A percentile compares a stretch with the other conserved stretches of the same genome.
These are phyloP conservation scores for Colletes collaris DNA, from an alignment of 2,888 invertebrate species.

Conservation along the genomic window DNA sequence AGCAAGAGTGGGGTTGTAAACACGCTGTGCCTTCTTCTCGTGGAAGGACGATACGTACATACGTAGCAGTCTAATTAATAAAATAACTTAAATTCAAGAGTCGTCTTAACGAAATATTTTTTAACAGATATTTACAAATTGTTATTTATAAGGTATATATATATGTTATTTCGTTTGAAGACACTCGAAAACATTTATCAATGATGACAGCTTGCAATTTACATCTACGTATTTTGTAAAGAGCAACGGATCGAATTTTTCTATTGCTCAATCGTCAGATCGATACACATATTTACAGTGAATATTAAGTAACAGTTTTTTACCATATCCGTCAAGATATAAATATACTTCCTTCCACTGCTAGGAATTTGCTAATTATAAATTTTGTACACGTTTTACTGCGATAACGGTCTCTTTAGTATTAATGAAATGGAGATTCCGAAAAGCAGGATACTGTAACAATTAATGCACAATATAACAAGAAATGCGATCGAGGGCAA, in stretches of 20 bases:
- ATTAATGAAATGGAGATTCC: constrained; percentile 43
- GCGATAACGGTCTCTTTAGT: constrained; percentile 37
- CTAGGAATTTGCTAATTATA: constrained; percentile 45
- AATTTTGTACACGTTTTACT: constrained; percentile 52
- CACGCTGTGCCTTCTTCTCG: too few relatives aligned
- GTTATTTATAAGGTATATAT: constrained; percentile 44
- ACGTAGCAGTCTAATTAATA: constrained; percentile 48
- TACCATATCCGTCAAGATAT: constrained; percentile 64
- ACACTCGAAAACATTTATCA: constrained; percentile 10
- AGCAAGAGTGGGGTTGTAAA: too few relatives aligned
- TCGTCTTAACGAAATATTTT: constrained; percentile 50
- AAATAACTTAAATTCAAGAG: constrained; percentile 39
- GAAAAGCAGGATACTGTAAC: constrained; percentile 44
- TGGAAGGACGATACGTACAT: neutral
- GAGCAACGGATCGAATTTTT: constrained; percentile 25
- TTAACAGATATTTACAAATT: constrained; percentile 51
- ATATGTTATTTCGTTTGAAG: constrained; percentile 38
- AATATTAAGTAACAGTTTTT: constrained; percentile 51
- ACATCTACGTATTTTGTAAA: constrained; percentile 20
- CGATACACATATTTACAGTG: constrained; percentile 36
- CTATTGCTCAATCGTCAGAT: constrained; percentile 17
- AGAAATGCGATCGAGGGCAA: constrained; percentile 35
- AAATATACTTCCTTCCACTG: constrained; percentile 54
- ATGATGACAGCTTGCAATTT: constrained; percentile 12
- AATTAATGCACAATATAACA: constrained; percentile 17